Conservation (phyloP, 1,140 invertebrate genomes). For the Planococcus citri region DNA sequence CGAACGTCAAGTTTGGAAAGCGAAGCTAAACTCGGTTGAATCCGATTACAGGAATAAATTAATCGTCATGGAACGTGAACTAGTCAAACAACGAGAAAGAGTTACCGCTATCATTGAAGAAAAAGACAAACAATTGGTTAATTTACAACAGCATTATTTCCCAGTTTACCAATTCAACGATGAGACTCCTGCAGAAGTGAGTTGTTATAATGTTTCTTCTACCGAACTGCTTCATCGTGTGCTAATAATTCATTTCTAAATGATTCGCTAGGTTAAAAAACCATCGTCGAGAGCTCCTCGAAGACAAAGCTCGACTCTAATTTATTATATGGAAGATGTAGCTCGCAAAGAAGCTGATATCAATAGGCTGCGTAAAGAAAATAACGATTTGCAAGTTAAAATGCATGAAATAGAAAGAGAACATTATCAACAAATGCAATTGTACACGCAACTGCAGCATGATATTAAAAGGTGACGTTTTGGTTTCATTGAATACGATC, state of each 20-base stretch:
- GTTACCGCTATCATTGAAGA: slow-evolving; percentile 62
- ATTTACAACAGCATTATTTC: slow-evolving; percentile 36
- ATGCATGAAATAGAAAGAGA: slow-evolving; percentile 10
- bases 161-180: background rate
- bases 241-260: background rate
- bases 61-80: slow-evolving; percentile 52
- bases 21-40: slow-evolving; percentile 41
- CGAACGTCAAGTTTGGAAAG: slow-evolving; percentile 46
- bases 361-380: background rate
- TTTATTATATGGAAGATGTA: slow-evolving; percentile 11
- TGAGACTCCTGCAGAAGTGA: background rate
- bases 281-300: background rate
- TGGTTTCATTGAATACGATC: background rate
- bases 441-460: background rate
- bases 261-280: background rate
- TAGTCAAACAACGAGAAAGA: slow-evolving; percentile 63
- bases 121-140: slow-evolving; percentile 63
- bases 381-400: background rate
- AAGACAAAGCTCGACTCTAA: slow-evolving; percentile 7
- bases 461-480: background rate
- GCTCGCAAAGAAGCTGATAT: slow-evolving; percentile 13
- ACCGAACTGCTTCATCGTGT: too few relatives aligned
- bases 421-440: background rate
- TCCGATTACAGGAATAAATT: slow-evolving; percentile 45
- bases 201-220: background rate